Percentiles rank a stretch among this genome's conserved stretches.
These are phyloP conservation scores for Ambastaia sidthimunki DNA, from an alignment of 2,797 vertebrate genomes.

Conservation along the genomic window DNA sequence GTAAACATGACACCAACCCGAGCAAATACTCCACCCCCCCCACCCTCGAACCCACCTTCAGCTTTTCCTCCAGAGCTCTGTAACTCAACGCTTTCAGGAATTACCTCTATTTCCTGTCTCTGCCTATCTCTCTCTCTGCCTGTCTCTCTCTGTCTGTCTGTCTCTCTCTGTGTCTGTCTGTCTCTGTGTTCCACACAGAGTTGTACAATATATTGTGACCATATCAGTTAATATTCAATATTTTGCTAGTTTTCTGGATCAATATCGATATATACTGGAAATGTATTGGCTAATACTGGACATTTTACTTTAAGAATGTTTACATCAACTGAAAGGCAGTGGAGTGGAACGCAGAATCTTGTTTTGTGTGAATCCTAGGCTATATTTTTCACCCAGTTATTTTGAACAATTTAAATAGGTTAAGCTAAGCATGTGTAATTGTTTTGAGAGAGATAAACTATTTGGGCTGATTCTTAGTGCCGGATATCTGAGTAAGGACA, in stretches of 20 bases:
- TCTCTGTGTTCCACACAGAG: too few relatives aligned
- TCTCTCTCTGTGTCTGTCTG: background rate
- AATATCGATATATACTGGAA: too few relatives aligned
- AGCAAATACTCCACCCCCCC: constrained; percentile 80
- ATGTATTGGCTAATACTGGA: too few relatives aligned
- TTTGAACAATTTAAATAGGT: constrained; percentile 40
- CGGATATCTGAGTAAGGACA: constrained; percentile 24
- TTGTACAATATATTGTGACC: too few relatives aligned
- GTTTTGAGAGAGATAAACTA: constrained; percentile 48
- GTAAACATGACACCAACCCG: constrained; percentile 86
- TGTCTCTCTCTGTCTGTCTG: constrained; percentile 8
- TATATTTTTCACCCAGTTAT: constrained; percentile 27
- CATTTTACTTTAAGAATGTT: too few relatives aligned
- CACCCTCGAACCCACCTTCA: constrained; percentile 20
- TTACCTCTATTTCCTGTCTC: constrained; percentile 7
- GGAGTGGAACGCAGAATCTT: background rate
- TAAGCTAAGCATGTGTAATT: constrained; percentile 44
- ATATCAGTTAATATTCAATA: too few relatives aligned
- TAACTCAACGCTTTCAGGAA: too few relatives aligned
- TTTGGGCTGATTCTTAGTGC: constrained; percentile 28
- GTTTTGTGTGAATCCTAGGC: constrained; percentile 6
- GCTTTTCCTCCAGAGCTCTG: too few relatives aligned
- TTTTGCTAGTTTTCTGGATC: too few relatives aligned
- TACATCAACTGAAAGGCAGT: too few relatives aligned
- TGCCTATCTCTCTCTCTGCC: constrained; percentile 5